Conservation (phyloP, 2,888 invertebrate genomes). For the Harmothoe impar region DNA sequence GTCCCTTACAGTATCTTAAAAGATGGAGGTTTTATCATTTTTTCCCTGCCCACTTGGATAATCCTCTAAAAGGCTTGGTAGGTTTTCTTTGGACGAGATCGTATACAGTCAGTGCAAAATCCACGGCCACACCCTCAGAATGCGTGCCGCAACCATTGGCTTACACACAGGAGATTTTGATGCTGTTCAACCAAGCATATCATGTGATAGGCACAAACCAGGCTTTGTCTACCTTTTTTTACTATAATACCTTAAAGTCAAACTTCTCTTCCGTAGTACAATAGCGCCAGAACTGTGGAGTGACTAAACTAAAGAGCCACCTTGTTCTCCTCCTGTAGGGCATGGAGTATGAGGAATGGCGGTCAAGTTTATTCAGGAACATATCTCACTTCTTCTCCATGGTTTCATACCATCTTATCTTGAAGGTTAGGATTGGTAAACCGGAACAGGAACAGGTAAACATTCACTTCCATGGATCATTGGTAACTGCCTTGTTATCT, state of each 20-base stretch:
- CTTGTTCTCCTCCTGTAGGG: not conserved
- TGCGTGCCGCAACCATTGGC: not conserved
- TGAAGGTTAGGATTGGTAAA: not conserved
- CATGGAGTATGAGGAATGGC: not conserved
- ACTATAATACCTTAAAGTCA: not conserved
- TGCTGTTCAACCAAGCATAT: not conserved
- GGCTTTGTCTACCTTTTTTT: constrained; percentile 29
- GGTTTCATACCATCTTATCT: not conserved
- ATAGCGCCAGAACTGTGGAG: not conserved
- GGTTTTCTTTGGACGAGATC: not conserved
- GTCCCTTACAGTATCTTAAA: not conserved
- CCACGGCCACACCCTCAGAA: constrained; percentile 1
- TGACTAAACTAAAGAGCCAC: not conserved
- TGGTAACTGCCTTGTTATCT: not conserved
- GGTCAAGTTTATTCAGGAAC: constrained; percentile 5
- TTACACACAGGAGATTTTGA: constrained; percentile 6
- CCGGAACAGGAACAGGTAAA: not conserved
- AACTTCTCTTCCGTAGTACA: constrained; percentile 18
- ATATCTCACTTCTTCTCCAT: not conserved
- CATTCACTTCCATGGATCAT: constrained; percentile 16
- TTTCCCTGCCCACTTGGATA: not conserved
- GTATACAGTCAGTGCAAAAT: constrained; percentile 44
- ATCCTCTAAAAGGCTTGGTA: constrained; percentile 21
- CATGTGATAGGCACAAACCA: not conserved
- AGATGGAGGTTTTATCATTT: not conserved